A percentile compares a stretch with the other conserved stretches of the same genome.
Evolutionary conservation across 2,113 vertebrate species (phyloP).

Genomic region (Pungitius pungitius): DNA sequence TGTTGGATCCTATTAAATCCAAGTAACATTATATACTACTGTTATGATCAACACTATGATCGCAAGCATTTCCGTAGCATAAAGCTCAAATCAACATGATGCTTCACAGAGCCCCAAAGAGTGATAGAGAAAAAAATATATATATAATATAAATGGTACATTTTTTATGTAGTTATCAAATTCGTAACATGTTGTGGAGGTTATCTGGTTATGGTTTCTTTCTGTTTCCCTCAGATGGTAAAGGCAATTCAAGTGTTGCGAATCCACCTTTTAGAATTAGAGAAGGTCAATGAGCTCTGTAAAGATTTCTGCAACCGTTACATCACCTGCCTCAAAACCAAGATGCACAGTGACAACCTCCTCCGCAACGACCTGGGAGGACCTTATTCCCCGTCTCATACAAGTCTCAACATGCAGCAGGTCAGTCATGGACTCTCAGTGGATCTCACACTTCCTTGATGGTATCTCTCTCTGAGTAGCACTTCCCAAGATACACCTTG

Average conservation of each 20-base stretch:
- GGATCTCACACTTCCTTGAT: not conserved
- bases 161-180: not conserved
- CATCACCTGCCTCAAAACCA: slow-evolving; percentile 99
- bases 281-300: slow-evolving; percentile 99
- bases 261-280: slow-evolving; percentile 97
- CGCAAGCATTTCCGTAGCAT: not conserved
- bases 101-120: not conserved
- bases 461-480: not conserved
- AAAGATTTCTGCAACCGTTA: slow-evolving; percentile 99
- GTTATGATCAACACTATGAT: not conserved
- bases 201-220: not conserved
- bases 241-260: slow-evolving; percentile 98
- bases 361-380: slow-evolving; percentile 96
- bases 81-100: not conserved
- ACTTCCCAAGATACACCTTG: not conserved
- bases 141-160: not conserved
- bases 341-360: slow-evolving; percentile 99
- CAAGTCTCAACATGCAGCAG: slow-evolving; percentile 91
- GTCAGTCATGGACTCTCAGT: slow-evolving; percentile 56
- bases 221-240: slow-evolving; percentile 86
- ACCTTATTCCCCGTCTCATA: slow-evolving; percentile 94
- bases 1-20: too few species aligned
- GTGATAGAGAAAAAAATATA: too few species aligned
- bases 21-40: not conserved
- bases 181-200: not conserved